Evolutionary conservation across 2,797 vertebrate species (phyloP).

Genomic region (Platalea minor): DNA sequence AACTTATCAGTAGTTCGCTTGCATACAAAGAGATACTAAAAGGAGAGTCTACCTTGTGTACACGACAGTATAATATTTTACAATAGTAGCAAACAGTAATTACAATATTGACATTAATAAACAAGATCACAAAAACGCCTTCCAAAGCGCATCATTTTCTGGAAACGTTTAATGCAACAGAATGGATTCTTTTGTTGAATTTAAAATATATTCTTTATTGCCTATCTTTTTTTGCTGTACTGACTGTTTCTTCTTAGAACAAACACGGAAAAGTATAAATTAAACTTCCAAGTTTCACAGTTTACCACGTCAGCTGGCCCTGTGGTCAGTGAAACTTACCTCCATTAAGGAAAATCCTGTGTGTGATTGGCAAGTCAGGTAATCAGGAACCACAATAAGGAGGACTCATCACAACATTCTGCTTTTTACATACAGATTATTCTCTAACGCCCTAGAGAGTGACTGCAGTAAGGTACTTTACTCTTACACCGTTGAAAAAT

Average conservation of each 20-base stretch:
- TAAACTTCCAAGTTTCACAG: not conserved
- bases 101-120: not conserved
- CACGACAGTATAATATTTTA: not conserved
- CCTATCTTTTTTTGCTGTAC: not conserved
- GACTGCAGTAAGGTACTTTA: not conserved
- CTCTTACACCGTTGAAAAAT: not conserved
- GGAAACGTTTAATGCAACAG: not conserved
- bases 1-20: not conserved
- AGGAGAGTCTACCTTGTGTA: not conserved
- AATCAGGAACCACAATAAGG: not conserved
- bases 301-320: not conserved
- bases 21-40: not conserved
- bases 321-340: not conserved
- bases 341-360: not conserved
- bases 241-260: not conserved
- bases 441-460: not conserved
- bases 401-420: not conserved
- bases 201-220: not conserved
- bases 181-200: not conserved
- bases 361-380: not conserved
- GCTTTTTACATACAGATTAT: not conserved
- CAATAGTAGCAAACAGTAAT: not conserved
- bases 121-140: not conserved
- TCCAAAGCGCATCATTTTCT: not conserved
- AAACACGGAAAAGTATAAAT: not conserved